Evolutionary conservation across 2,797 vertebrate genomes (phyloP), one percentile per base, ranked within the genome.

Genomic region (Paguma larvata): DNA sequence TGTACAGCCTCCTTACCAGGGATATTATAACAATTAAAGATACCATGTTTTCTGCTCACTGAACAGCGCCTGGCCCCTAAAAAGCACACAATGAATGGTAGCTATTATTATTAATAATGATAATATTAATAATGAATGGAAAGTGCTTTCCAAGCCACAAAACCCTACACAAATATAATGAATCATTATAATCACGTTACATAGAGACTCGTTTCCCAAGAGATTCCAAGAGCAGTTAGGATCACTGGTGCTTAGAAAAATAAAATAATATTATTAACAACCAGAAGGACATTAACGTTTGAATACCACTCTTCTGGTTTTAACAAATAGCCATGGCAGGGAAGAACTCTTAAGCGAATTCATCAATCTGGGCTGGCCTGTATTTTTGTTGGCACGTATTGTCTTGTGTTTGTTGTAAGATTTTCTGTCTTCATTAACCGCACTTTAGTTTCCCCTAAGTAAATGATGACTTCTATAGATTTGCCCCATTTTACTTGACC

Each of bases 61-160:
- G 85, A 92, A 92, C 27, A 93, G 67, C 88, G 62, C 25, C 85
- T 48, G 83, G 65, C 62, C 84, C 68, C 93, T 95, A 82, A 95
- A 95, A 96, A 88, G 13, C 51, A 85, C 73, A 96, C 86, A 68
- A 87, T 80, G 97, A 97, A 90, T 97, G 92, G 85, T 91, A 95
- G 78, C 88, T 97, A 95, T 98, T 98, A 97, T 97, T 98, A 97
- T 84, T 97, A 97, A 63, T 96, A 97, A 96, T 96, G 96, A 91
- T 94, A 96, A 89, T 94, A 94, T 96, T 96, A 98, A 98, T 97
- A 98, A 97, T 96, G 59, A 65, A 97, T 96, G 90, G 94, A 80
- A 97, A 97, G 73, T 92, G 88, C 82, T 97, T 97, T 93, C 91
- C 83, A 95, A 96, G 94, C 92, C 91, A 91, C 68, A 97, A 97